Base-by-base conservation (phyloP, 1,140 invertebrate genomes). In the Drosophila nannoptera region DNA sequence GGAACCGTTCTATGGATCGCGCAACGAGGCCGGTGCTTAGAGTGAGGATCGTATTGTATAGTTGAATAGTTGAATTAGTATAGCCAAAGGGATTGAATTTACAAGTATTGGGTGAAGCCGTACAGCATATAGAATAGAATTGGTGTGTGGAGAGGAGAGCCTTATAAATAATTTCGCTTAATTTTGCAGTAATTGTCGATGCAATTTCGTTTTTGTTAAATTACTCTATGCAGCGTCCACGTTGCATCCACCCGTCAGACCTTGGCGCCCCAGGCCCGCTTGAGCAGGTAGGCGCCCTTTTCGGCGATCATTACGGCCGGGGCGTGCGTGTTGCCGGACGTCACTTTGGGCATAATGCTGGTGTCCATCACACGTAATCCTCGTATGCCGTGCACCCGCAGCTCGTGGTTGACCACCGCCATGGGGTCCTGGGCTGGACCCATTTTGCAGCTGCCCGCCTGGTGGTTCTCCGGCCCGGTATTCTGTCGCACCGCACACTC, bases 381-480 rank as follows among this genome's bases (percentile, higher is more conserved):
- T 11, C 88, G 74, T 12, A 93, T 78, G 11, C 92, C 92, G 60
- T 92, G 90, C 4, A 93, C 92, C 55, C 88, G 84, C 22, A 93
- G 87, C 73, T 91, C 82, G 52, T 90, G 84, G 75, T 93, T 91
- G 6, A 94, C 92, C 8, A 94, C 92, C 2, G 92, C 90, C 43
- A 90, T 77, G 4, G 90, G 87, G 83, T 93, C 92, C 6, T 77
- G 74, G 0, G 53, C n/a, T 1, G 90, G 90, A 7, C 93, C 93
- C 93, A 94, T 94, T 89, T 92, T 93, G 69, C 92, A 92, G 1
- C 93, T 93, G 50, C 92, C 95, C 0, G 94, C 94, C 88, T 96
- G 95, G 90, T 97, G 96, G 82, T 96, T 96, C 89, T 97, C 94
- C 0, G 95, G 94, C 0, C 93, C 93, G 0, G 95, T 96, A 31